phyloP scores from a whole-genome alignment of 2,113 vertebrate species.

The Motacilla tschutschensis region DNA sequence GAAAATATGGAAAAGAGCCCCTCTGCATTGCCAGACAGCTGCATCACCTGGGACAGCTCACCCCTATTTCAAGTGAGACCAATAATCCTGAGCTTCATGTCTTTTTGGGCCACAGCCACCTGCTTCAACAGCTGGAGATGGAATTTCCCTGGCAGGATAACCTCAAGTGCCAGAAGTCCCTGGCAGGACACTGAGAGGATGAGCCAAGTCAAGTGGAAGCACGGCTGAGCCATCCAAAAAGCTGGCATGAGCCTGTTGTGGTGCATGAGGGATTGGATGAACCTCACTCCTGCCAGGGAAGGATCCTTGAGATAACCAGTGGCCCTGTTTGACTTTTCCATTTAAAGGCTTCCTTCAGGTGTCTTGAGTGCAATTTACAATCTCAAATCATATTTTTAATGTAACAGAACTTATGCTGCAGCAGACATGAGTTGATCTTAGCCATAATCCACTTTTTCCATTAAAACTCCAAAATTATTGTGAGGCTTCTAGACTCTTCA shows the following conservation, averaged over 20 bases:
- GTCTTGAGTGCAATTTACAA: background rate
- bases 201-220: slow-evolving; percentile 11
- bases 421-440: background rate
- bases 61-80: background rate
- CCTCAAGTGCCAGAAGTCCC: background rate
- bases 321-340: background rate
- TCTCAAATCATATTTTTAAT: background rate
- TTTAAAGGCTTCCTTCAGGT: background rate
- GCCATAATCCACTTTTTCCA: background rate
- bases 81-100: background rate
- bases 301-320: background rate
- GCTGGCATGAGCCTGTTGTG: background rate
- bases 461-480: background rate
- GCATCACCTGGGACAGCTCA: background rate
- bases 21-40: background rate
- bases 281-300: background rate
- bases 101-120: background rate
- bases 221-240: background rate
- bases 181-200: background rate
- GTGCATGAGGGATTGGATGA: background rate
- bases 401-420: background rate
- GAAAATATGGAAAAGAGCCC: background rate
- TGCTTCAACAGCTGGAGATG: slow-evolving; percentile 3
- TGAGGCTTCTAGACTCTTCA: background rate
- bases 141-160: slow-evolving; percentile 38